Evolutionary conservation across 2,888 invertebrate species (phyloP).

Genomic region (Nephrotoma flavescens): DNA sequence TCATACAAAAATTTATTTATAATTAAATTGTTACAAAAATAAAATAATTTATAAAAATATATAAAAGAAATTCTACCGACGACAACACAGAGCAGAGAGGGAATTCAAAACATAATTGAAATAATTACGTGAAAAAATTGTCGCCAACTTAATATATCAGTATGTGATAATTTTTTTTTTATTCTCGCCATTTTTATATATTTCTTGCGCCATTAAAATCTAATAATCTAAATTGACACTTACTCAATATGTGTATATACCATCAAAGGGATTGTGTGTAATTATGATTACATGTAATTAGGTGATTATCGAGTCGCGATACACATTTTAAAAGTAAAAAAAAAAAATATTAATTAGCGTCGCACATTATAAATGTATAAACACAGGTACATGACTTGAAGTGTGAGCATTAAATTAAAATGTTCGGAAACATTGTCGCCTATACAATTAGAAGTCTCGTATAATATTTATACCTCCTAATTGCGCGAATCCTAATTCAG

Average conservation of each 20-base stretch:
- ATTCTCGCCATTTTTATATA: not conserved
- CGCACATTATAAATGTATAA: too few species aligned
- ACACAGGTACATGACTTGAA: too few species aligned
- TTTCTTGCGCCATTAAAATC: not conserved
- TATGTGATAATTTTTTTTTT: not conserved
- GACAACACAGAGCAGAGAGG: not conserved
- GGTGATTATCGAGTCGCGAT: not conserved
- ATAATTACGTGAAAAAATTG: not conserved
- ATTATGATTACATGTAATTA: not conserved
- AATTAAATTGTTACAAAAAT: not conserved
- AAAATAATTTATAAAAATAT: not conserved
- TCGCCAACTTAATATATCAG: not conserved
- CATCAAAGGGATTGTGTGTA: too few species aligned
- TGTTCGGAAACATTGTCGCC: not conserved
- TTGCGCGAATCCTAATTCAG: too few species aligned
- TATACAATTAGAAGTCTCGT: not conserved
- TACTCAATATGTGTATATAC: not conserved
- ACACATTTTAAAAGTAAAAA: too few species aligned
- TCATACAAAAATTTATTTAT: not conserved
- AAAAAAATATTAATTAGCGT: too few species aligned
- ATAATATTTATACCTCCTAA: too few species aligned
- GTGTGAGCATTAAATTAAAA: too few species aligned
- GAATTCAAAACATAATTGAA: conserved; percentile 7
- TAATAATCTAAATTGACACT: not conserved
- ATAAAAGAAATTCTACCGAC: not conserved